Evolutionary conservation across 2,888 invertebrate genomes (phyloP).

Genomic region (Orchesellides sinensis): DNA sequence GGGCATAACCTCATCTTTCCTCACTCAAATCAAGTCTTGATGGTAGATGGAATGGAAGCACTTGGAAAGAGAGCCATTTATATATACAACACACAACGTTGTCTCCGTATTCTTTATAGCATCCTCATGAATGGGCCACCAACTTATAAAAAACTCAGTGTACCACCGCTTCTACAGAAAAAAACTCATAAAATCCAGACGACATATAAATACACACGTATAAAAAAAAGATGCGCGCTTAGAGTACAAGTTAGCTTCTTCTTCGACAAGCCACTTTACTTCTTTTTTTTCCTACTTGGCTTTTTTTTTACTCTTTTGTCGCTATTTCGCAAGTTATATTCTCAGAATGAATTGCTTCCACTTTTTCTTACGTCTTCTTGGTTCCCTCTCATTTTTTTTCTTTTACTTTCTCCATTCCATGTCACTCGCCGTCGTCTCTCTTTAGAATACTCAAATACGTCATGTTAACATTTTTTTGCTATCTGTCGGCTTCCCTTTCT

Average conservation of each 20-base stretch:
- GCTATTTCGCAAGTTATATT: no score
- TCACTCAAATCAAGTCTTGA: not conserved
- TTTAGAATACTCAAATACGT: not conserved
- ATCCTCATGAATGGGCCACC: no score
- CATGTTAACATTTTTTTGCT: not conserved
- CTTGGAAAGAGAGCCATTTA: no score
- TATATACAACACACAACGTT: no score
- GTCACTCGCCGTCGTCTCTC: no score
- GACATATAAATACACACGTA: not conserved
- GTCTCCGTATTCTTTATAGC: no score
- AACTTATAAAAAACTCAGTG: not conserved
- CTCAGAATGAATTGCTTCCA: constrained; percentile 2
- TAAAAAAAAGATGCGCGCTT: not conserved
- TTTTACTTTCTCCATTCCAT: not conserved
- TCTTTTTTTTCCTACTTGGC: not conserved
- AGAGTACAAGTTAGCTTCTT: no score
- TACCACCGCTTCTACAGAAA: not conserved
- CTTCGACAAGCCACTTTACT: no score
- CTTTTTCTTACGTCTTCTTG: not conserved
- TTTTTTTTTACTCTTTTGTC: constrained; percentile 5
- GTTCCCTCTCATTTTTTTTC: not conserved
- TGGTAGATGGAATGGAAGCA: no score
- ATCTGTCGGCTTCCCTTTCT: not conserved
- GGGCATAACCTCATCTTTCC: constrained; percentile 39
- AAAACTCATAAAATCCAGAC: constrained; percentile 55